These are phyloP conservation scores for Trichonephila clavata DNA, from an alignment of 1,140 invertebrate genomes.

Conservation along the genomic window DNA sequence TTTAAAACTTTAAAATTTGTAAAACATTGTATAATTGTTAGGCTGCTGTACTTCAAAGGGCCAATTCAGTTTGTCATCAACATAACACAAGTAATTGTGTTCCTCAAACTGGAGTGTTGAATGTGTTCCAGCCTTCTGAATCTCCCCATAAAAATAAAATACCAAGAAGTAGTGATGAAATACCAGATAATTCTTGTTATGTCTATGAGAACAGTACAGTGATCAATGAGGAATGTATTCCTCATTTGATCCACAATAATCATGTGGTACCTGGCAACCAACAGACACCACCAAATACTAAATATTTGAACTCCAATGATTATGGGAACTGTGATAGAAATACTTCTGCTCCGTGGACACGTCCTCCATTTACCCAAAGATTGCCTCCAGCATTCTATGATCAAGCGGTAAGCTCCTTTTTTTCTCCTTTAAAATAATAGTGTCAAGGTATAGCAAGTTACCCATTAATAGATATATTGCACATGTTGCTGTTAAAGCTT, in stretches of 20 bases:
- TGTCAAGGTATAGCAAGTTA: no score
- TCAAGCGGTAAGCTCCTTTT: slow-evolving; percentile 6
- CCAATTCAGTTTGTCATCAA: not conserved
- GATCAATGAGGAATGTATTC: not conserved
- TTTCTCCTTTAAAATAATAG: not conserved
- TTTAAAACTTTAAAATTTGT: no score
- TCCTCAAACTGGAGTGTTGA: not conserved
- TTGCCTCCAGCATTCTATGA: not conserved
- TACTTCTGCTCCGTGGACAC: not conserved
- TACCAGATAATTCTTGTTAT: not conserved
- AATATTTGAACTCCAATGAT: not conserved
- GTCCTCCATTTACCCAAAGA: slow-evolving; percentile 14
- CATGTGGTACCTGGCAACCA: slow-evolving; percentile 1
- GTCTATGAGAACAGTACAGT: not conserved
- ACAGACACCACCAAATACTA: not conserved
- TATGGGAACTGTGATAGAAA: slow-evolving; percentile 25
- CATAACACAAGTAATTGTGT: not conserved
- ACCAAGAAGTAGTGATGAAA: not conserved
- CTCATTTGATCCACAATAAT: not conserved
- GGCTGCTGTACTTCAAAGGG: slow-evolving; percentile 42
- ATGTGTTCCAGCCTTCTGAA: slow-evolving; percentile 36
- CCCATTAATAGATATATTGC: no score
- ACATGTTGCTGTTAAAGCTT: no score
- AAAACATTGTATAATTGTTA: not conserved
- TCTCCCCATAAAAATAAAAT: slow-evolving; percentile 1